Evolutionary conservation across 1,140 invertebrate species (phyloP).

Genomic region (Drosophila subpulchrella): DNA sequence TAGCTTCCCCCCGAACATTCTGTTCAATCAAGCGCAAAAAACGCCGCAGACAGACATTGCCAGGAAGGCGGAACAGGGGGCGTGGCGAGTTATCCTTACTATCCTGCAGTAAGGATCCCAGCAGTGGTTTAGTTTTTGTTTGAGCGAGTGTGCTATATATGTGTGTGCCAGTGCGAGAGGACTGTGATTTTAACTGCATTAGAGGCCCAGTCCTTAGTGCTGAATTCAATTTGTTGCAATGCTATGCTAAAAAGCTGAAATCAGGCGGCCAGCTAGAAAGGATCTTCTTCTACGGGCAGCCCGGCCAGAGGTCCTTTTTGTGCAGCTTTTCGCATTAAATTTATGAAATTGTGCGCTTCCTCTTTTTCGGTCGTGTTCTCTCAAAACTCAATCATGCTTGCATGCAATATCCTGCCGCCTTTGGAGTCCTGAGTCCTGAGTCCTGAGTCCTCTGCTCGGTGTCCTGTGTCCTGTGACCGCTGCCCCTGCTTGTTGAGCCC

Average conservation of each 20-base stretch:
- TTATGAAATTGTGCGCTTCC: slow-evolving; percentile 78
- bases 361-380: slow-evolving; percentile 65
- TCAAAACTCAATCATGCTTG: slow-evolving; percentile 81
- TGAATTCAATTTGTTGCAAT: slow-evolving; percentile 80
- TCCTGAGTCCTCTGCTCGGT: too few species aligned
- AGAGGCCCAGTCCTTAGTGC: slow-evolving; percentile 68
- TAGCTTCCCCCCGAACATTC: slow-evolving; percentile 65
- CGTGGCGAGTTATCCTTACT: slow-evolving; percentile 27
- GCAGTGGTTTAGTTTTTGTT: slow-evolving; percentile 52
- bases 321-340: slow-evolving; percentile 74
- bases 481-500: slow-evolving; percentile 32
- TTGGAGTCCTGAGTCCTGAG: not conserved
- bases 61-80: not conserved
- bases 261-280: slow-evolving; percentile 38
- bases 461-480: slow-evolving; percentile 22
- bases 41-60: slow-evolving; percentile 61
- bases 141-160: slow-evolving; percentile 3
- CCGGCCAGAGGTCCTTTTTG: slow-evolving; percentile 47
- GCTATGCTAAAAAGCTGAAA: slow-evolving; percentile 81
- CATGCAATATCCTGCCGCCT: slow-evolving; percentile 74
- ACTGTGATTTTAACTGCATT: slow-evolving; percentile 83
- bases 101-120: slow-evolving; percentile 16
- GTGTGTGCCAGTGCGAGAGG: slow-evolving; percentile 65
- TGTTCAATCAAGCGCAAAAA: slow-evolving; percentile 82
- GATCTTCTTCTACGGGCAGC: slow-evolving; percentile 3